These are phyloP conservation scores for Caenorhabditis imperialis DNA, from an alignment of 2,888 invertebrate genomes.

Conservation along the genomic window DNA sequence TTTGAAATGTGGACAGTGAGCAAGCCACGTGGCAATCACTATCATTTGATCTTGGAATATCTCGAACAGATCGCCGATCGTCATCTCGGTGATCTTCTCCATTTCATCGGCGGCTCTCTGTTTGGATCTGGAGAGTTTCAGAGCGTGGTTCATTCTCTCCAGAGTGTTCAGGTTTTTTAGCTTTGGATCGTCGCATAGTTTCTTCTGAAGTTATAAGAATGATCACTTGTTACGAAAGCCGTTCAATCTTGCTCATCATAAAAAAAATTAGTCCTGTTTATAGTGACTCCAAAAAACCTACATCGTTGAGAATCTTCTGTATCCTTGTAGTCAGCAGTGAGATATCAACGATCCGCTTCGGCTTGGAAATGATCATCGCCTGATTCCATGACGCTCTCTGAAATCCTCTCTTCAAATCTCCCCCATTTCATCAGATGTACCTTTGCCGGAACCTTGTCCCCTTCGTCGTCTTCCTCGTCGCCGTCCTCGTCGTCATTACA, in stretches of 20 bases:
- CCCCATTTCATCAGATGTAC: too few relatives aligned
- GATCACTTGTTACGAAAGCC: background rate
- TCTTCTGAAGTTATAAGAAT: constrained; percentile 17
- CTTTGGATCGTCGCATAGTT: constrained; percentile 15
- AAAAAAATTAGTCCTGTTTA: too few relatives aligned
- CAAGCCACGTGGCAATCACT: constrained; percentile 53
- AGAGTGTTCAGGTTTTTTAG: constrained; percentile 25
- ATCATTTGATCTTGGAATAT: constrained; percentile 52
- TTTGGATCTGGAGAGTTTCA: constrained; percentile 24
- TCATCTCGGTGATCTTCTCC: constrained; percentile 23
- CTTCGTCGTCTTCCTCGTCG: constrained; percentile 2
- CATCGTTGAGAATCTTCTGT: constrained; percentile 45
- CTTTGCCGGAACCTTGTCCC: background rate
- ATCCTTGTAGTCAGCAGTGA: constrained; percentile 15
- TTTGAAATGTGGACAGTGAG: constrained; percentile 49
- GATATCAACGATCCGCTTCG: constrained; percentile 35
- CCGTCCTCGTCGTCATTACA: constrained; percentile 5
- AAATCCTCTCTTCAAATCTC: background rate
- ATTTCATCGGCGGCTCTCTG: constrained; percentile 31
- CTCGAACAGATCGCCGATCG: constrained; percentile 17
- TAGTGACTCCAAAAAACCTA: constrained; percentile 10
- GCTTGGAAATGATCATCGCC: constrained; percentile 14
- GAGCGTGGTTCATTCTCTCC: constrained; percentile 19
- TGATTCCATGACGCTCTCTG: background rate
- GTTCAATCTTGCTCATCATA: too few relatives aligned